Evolutionary conservation across 2,888 invertebrate species (phyloP).

Genomic region (Bugula neritina): DNA sequence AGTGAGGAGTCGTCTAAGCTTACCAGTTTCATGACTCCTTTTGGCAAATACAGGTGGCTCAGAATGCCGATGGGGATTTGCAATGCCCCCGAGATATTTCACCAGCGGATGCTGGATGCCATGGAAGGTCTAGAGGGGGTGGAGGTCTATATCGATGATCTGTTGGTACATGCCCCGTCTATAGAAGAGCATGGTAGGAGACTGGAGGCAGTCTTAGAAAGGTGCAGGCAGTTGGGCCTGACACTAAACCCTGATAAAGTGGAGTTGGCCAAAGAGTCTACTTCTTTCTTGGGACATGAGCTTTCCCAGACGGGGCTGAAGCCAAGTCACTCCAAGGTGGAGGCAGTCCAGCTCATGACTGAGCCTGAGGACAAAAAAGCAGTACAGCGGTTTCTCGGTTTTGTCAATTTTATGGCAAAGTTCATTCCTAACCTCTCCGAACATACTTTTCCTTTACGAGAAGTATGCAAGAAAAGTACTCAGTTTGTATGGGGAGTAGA

Average conservation of each 20-base stretch:
- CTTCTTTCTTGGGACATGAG: neutral
- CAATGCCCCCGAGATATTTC: slow-evolving; percentile 6
- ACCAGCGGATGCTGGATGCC: neutral
- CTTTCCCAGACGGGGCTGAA: neutral
- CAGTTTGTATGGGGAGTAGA: neutral
- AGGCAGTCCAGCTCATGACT: neutral
- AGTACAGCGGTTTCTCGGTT: neutral
- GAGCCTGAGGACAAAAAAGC: neutral
- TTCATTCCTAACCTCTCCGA: neutral
- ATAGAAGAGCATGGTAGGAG: slow-evolving; percentile 6
- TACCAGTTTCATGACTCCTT: slow-evolving; percentile 10
- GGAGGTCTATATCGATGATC: slow-evolving; percentile 15
- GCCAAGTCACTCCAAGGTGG: neutral
- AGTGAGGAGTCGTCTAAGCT: slow-evolving; percentile 4
- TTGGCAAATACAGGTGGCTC: neutral
- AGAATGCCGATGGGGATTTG: neutral
- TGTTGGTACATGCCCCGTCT: slow-evolving; percentile 7
- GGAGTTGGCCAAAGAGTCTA: neutral
- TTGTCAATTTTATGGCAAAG: slow-evolving; percentile 4
- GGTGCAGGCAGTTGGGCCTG: neutral
- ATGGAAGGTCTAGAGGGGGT: neutral
- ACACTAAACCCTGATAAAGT: neutral
- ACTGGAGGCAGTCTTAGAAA: neutral
- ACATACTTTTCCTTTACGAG: neutral
- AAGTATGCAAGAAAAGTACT: slow-evolving; percentile 1